These are phyloP conservation scores for Digitonthophagus gazella DNA, from an alignment of 2,888 invertebrate species.

Conservation along the genomic window DNA sequence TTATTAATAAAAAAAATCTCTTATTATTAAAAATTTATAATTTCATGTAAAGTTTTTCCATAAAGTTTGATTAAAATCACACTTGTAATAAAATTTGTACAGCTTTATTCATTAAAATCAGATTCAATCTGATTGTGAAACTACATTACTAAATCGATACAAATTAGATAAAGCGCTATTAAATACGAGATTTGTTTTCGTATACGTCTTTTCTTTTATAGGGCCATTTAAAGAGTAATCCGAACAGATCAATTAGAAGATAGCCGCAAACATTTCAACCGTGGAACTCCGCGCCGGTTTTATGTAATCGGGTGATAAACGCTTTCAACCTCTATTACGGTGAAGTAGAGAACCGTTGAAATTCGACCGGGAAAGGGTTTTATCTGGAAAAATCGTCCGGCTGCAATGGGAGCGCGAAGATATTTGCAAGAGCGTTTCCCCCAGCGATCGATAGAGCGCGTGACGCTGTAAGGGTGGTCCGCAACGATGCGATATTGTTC, in stretches of 20 bases:
- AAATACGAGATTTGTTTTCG: not conserved
- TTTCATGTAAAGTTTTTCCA: too few relatives aligned
- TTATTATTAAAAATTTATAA: too few relatives aligned
- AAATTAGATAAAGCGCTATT: too few relatives aligned
- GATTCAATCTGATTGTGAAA: too few relatives aligned
- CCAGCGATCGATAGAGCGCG: constrained; percentile 9
- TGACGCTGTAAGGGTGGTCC: constrained; percentile 2
- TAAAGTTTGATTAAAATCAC: too few relatives aligned
- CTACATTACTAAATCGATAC: too few relatives aligned
- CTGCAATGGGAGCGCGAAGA: not conserved
- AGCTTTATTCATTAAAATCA: too few relatives aligned
- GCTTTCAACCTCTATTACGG: constrained; percentile 1
- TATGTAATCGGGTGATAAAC: not conserved
- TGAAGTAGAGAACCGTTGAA: not conserved
- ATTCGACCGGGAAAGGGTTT: not conserved
- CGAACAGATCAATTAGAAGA: not conserved
- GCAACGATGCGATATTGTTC: not conserved
- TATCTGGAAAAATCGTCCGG: constrained; percentile 2
- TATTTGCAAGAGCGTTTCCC: constrained; percentile 3
- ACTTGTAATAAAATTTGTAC: too few relatives aligned
- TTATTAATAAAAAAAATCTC: too few relatives aligned
- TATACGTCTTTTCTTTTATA: not conserved
- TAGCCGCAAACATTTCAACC: not conserved
- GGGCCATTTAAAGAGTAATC: not conserved
- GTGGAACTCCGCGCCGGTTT: not conserved